Evolutionary conservation across 2,888 invertebrate species (phyloP).

Genomic region (Kryphioiulus occultus): DNA sequence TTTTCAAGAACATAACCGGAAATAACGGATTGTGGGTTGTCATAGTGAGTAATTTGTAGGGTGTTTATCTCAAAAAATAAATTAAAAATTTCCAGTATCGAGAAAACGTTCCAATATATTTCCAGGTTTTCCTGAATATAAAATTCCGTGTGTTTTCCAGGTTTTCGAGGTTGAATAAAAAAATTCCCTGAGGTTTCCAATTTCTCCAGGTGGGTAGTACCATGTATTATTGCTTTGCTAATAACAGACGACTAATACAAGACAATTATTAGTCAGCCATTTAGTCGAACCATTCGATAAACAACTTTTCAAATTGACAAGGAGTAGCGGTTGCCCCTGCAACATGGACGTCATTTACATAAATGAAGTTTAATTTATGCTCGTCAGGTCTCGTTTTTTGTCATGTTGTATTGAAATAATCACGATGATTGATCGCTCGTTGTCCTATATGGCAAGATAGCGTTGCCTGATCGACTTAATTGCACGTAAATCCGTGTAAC

Average conservation of each 20-base stretch:
- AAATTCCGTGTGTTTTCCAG: no score
- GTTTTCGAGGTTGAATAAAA: no score
- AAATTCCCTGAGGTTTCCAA: no score
- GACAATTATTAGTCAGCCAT: neutral
- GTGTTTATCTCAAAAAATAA: no score
- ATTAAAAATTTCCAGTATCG: no score
- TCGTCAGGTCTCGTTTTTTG: neutral
- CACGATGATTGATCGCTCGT: neutral
- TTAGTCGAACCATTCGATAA: neutral
- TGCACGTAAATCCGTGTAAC: neutral
- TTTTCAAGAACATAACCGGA: no score
- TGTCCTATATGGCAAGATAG: constrained; percentile 13
- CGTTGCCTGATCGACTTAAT: constrained; percentile 24
- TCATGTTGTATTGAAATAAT: neutral
- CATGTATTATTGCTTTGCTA: no score
- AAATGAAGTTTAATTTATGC: neutral
- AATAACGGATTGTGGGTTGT: no score
- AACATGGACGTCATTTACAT: neutral
- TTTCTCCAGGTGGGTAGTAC: no score
- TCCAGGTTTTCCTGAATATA: no score
- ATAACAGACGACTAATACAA: neutral
- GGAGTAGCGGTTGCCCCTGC: neutral
- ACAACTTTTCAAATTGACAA: neutral
- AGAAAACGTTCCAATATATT: no score
- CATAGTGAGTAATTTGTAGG: no score